Conservation (phyloP, 2,113 vertebrate genomes). For the Hippocampus comes region DNA sequence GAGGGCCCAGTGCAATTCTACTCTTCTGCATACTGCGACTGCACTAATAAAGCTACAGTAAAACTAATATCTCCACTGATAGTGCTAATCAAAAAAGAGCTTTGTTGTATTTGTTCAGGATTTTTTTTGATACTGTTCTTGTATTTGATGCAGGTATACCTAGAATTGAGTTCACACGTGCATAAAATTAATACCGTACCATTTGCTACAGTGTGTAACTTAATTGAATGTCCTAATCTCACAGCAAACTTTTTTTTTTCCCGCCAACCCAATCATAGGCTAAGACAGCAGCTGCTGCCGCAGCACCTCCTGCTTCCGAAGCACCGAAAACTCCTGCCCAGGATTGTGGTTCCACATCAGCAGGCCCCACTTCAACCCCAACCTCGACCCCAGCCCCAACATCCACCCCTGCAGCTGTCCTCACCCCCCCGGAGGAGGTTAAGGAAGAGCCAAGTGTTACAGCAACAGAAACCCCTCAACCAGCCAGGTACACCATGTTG, state of each 20-base stretch:
- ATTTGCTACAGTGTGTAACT: not conserved
- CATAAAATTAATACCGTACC: too few relatives aligned
- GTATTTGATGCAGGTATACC: not conserved
- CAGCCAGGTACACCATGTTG: slow-evolving; percentile 50
- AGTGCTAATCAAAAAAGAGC: too few relatives aligned
- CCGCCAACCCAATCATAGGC: slow-evolving; percentile 29
- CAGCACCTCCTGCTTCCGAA: slow-evolving; percentile 52
- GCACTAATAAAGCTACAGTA: too few relatives aligned
- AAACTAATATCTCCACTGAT: too few relatives aligned
- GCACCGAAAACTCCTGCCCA: slow-evolving; percentile 57
- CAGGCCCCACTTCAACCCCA: slow-evolving; percentile 44
- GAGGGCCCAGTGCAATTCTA: too few relatives aligned
- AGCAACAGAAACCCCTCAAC: slow-evolving; percentile 54
- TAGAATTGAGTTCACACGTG: not conserved
- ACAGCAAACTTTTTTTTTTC: not conserved
- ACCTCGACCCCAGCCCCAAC: slow-evolving; percentile 21
- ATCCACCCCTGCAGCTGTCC: slow-evolving; percentile 48
- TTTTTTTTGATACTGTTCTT: too few relatives aligned
- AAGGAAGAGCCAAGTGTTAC: slow-evolving; percentile 52
- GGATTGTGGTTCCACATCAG: slow-evolving; percentile 61
- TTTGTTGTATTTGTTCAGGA: too few relatives aligned
- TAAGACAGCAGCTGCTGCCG: slow-evolving; percentile 59
- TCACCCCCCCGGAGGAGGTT: slow-evolving; percentile 56
- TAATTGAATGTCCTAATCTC: not conserved
- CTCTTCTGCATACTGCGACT: too few relatives aligned